phyloP scores from a whole-genome alignment of 2,113 vertebrate genomes.

The Grus americana region DNA sequence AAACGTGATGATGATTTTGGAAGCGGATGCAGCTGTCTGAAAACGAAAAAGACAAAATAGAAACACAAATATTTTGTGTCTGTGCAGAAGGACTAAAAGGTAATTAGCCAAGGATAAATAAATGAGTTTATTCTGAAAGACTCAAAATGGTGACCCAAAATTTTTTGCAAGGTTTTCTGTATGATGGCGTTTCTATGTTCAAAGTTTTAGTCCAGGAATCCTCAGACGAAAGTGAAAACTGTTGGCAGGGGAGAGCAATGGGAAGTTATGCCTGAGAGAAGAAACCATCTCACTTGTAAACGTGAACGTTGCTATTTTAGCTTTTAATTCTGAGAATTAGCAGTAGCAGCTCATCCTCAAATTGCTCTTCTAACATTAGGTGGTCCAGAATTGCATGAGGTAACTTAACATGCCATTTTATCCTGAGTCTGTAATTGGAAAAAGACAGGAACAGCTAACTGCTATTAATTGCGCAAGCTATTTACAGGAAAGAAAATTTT shows the following conservation, averaged over 20 bases:
- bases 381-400: not conserved
- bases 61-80: not conserved
- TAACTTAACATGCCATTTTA: not conserved
- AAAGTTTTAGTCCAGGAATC: not conserved
- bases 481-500: not conserved
- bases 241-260: not conserved
- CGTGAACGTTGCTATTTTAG: not conserved
- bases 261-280: not conserved
- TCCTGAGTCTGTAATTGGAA: not conserved
- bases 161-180: not conserved
- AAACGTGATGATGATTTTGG: constrained; percentile 16
- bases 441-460: constrained; percentile 6
- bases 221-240: not conserved
- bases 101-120: not conserved
- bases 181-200: not conserved
- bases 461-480: not conserved
- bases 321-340: constrained; percentile 10
- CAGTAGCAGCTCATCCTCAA: not conserved
- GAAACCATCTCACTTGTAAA: not conserved
- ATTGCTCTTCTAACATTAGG: not conserved
- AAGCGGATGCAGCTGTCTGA: not conserved
- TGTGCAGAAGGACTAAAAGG: not conserved
- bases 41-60: not conserved
- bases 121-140: not conserved
- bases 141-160: not conserved